Percentiles rank a stretch among this genome's conserved stretches.
Evolutionary conservation across 2,797 vertebrate species (phyloP).

Genomic region (Catamblyrhynchus diadema): DNA sequence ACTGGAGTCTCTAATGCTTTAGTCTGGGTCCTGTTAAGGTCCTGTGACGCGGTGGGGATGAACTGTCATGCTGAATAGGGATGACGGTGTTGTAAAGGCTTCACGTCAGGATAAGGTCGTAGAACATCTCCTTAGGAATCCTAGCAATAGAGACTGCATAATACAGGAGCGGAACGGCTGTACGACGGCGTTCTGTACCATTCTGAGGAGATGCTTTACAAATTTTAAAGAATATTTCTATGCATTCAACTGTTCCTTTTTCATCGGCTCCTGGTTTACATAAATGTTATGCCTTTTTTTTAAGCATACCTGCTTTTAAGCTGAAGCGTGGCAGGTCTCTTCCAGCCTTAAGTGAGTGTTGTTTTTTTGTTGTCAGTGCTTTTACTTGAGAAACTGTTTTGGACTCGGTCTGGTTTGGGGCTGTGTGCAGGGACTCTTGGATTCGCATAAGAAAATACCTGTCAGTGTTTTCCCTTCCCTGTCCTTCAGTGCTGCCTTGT

Average conservation of each 20-base stretch:
- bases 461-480: not conserved
- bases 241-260: accelerated
- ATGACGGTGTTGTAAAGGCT: not conserved
- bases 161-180: too few relatives aligned
- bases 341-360: not conserved
- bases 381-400: not conserved
- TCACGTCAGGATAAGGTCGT: not conserved
- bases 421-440: not conserved
- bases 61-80: not conserved
- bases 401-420: not conserved
- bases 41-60: not conserved
- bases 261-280: not conserved
- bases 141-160: not conserved
- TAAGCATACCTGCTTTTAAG: accelerated
- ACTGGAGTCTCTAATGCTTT: not conserved
- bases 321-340: not conserved
- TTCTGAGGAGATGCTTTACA: not conserved
- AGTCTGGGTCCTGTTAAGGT: not conserved
- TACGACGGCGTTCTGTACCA: accelerated
- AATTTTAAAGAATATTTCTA: accelerated
- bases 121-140: not conserved
- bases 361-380: not conserved
- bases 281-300: not conserved
- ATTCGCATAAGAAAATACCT: accelerated
- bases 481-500: not conserved